Conservation (phyloP, 2,797 vertebrate genomes). For the Platyrinchus mystaceus region DNA sequence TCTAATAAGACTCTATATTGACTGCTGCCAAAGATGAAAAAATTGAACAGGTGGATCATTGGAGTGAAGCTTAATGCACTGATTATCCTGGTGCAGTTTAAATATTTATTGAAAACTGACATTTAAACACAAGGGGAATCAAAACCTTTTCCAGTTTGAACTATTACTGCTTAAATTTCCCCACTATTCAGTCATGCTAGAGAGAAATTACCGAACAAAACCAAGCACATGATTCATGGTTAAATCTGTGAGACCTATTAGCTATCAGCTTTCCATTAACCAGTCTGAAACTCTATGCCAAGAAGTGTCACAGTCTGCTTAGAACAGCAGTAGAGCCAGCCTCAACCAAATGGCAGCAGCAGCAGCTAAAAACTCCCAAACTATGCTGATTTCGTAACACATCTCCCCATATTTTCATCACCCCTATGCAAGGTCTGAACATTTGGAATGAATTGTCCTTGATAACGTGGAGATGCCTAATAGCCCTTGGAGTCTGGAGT, state of each 20-base stretch:
- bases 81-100: neutral
- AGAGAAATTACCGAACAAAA: slow-evolving; percentile 25
- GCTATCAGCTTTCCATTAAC: slow-evolving; percentile 42
- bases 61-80: neutral
- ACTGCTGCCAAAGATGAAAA: neutral
- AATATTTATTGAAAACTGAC: neutral
- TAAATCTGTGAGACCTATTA: neutral
- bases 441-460: neutral
- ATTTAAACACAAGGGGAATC: neutral
- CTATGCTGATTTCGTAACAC: neutral
- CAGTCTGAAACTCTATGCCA: slow-evolving; percentile 18
- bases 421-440: neutral
- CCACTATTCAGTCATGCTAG: neutral
- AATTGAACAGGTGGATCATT: neutral
- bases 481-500: neutral
- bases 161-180: neutral
- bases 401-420: neutral
- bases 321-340: slow-evolving; percentile 7
- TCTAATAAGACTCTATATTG: neutral
- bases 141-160: neutral
- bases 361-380: neutral
- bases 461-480: neutral
- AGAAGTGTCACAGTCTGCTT: slow-evolving; percentile 55
- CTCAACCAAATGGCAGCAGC: neutral
- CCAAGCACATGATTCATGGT: neutral